Evolutionary conservation across 1,140 invertebrate genomes (phyloP).

Genomic region (Condylostylus longicornis): DNA sequence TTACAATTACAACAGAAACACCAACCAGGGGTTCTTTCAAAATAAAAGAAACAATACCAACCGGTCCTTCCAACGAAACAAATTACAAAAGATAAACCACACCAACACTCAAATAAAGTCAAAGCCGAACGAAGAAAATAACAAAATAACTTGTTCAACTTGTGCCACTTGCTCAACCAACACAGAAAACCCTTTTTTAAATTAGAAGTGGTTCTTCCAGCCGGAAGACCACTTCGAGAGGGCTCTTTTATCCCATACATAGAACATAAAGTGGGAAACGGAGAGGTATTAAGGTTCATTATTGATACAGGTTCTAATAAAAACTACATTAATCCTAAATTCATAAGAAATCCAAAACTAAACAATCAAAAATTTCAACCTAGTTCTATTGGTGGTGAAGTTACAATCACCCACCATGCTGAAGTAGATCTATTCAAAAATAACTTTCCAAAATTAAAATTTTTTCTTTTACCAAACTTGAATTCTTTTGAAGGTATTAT

Average conservation of each 20-base stretch:
- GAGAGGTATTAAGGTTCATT: conserved; percentile 5
- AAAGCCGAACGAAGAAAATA: too few relatives aligned
- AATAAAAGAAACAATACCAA: too few relatives aligned
- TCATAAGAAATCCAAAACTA: background rate
- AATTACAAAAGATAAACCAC: too few relatives aligned
- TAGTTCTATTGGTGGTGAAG: conserved; percentile 1
- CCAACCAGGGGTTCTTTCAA: too few relatives aligned
- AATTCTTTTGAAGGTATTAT: conserved; percentile 1
- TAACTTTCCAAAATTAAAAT: conserved; percentile 2
- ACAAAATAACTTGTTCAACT: too few relatives aligned
- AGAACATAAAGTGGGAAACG: conserved; percentile 1
- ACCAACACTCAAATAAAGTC: too few relatives aligned
- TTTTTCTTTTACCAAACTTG: conserved; percentile 2
- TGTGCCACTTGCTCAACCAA: too few relatives aligned
- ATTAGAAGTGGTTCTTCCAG: too few relatives aligned
- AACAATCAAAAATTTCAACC: conserved; percentile 1
- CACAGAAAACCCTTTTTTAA: too few relatives aligned
- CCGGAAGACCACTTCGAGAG: too few relatives aligned
- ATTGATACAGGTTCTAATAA: conserved; percentile 8
- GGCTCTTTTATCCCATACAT: conserved; percentile 6
- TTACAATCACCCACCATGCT: conserved; percentile 6
- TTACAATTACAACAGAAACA: too few relatives aligned
- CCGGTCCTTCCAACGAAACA: too few relatives aligned
- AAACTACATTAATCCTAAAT: conserved; percentile 1
- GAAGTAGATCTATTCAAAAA: conserved; percentile 4